phyloP scores from a whole-genome alignment of 2,113 vertebrate genomes.

The Pelusios castaneus region DNA sequence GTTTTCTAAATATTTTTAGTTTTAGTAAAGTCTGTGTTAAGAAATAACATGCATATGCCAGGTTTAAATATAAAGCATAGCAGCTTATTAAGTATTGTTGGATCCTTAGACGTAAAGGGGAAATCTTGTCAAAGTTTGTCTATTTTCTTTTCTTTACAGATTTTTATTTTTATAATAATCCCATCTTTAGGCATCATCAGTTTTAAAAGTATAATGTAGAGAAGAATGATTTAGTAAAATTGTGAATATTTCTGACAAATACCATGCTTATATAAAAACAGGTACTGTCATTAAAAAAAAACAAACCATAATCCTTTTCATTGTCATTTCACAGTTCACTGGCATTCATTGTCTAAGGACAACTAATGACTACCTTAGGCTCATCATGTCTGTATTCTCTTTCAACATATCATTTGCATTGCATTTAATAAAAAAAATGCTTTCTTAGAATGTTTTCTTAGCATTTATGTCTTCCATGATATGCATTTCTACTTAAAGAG shows the following conservation, averaged over 20 bases:
- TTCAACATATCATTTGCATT: not conserved
- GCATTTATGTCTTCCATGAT: not conserved
- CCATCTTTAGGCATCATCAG: not conserved
- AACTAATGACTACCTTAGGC: not conserved
- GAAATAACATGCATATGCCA: not conserved
- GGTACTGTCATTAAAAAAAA: conserved; percentile 53
- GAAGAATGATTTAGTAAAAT: conserved; percentile 30
- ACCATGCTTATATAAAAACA: conserved; percentile 20
- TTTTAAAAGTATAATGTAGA: not conserved
- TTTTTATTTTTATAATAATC: conserved; percentile 5
- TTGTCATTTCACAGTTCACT: conserved; percentile 41
- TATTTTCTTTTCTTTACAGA: not conserved
- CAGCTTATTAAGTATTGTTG: not conserved
- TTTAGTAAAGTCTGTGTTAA: not conserved
- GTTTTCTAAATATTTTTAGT: not conserved
- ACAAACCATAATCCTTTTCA: conserved; percentile 62
- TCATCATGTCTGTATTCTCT: not conserved
- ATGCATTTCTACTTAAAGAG: not conserved
- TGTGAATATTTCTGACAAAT: not conserved
- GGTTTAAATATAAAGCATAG: conserved; percentile 42
- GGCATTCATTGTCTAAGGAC: conserved; percentile 30
- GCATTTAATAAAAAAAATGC: not conserved
- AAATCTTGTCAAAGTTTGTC: not conserved
- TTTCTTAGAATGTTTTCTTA: not conserved
- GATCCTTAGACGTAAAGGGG: not conserved